Evolutionary conservation across 2,888 invertebrate species (phyloP).

Genomic region (Conchocele bisecta): DNA sequence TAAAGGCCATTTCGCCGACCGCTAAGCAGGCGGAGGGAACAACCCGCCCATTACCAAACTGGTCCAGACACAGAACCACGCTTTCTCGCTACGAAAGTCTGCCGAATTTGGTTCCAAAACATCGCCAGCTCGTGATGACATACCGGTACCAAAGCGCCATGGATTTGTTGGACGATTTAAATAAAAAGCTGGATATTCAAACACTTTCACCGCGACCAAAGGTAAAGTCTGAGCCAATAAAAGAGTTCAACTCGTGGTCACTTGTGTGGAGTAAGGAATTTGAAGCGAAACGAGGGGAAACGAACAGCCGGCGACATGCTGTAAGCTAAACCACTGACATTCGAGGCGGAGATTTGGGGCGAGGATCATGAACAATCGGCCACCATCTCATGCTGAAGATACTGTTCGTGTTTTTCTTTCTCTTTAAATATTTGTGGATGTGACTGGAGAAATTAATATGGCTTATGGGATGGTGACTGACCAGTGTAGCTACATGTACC

Average conservation of each 20-base stretch:
- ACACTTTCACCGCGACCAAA: conserved; percentile 68
- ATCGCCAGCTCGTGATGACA: conserved; percentile 70
- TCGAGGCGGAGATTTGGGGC: too few relatives aligned
- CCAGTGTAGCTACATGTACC: too few relatives aligned
- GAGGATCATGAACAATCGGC: too few relatives aligned
- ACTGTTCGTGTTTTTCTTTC: too few relatives aligned
- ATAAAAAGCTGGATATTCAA: conserved; percentile 57
- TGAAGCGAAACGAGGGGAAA: conserved; percentile 41
- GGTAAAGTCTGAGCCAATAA: conserved; percentile 84
- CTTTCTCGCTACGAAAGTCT: conserved; percentile 22
- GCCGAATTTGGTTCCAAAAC: conserved; percentile 50
- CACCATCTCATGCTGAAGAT: too few relatives aligned
- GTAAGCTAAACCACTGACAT: too few relatives aligned
- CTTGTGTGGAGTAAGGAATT: conserved; percentile 89
- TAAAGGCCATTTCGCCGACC: background rate
- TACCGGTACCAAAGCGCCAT: conserved; percentile 77
- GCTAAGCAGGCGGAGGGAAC: background rate
- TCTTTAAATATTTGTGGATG: too few relatives aligned
- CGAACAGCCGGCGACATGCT: too few relatives aligned
- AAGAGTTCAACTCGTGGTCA: conserved; percentile 96
- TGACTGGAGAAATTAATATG: too few relatives aligned
- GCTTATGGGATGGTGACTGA: too few relatives aligned
- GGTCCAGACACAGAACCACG: background rate
- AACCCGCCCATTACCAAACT: background rate
- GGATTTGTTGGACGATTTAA: conserved; percentile 77